Evolutionary conservation across 2,113 vertebrate species (phyloP), one percentile per base, ranked within the genome.

Genomic region (Notothenia rossii): DNA sequence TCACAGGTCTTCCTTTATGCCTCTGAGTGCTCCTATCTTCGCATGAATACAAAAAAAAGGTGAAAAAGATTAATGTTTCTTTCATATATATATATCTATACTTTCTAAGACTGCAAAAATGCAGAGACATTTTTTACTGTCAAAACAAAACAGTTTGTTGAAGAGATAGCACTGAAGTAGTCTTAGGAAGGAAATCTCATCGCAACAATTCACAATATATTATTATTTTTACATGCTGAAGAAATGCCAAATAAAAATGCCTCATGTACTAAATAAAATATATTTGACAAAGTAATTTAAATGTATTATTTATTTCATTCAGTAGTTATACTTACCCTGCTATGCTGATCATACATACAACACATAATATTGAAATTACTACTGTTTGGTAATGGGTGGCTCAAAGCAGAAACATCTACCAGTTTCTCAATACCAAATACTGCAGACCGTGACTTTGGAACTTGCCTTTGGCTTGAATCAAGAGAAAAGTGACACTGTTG

Each of bases 71-170:
- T 74, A 88, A 83, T 85, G 60, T 33, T 60, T 69, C 49, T 64
- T 70, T 76, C 22, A 72, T 49, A 56, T 56, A 58, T 0, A 18
- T 17, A 63, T 45, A 55, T 60, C 65, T 29, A 71, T 55, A 40
- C 36, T 7, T 46, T 65, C 55, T 59, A 12, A 59, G 62, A 20
- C 59, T 55, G 25, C 49, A 77, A 75, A 84, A 82, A 77, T 53
- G 53, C 48, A 13, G 9, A 82, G 65, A 40, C 74, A 82, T 89
- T 88, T 84, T 72, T 89, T 89, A 77, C 75, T 88, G 77, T 86
- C 81, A 87, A 82, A 89, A 85, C 62, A 81, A 78, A 82, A 72
- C 59, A 53, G 50, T 63, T 79, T 84, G 80, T 85, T 86, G 59
- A 86, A 88, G 82, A 84, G 76, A 89, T 89, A 84, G 82, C 65